A percentile compares a stretch with the other conserved stretches of the same genome.
phyloP scores from a whole-genome alignment of 2,797 vertebrate genomes.

The Aplochiton taeniatus region DNA sequence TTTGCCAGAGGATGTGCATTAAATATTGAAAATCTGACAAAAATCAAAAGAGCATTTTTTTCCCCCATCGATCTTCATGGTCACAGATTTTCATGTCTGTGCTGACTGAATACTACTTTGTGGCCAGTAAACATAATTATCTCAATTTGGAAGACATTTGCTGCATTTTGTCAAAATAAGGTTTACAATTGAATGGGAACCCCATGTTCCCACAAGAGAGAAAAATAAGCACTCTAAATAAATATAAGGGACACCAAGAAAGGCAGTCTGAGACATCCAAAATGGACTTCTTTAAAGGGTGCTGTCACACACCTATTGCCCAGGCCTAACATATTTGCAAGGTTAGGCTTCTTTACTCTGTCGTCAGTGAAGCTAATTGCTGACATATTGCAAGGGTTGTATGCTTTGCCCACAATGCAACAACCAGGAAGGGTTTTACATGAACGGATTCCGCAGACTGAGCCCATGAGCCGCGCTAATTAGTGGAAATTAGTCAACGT shows the following conservation, averaged over 20 bases:
- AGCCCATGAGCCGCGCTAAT: conserved; percentile 36
- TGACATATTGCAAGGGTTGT: conserved; percentile 40
- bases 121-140: conserved; percentile 78
- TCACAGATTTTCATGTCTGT: conserved; percentile 75
- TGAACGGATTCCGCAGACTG: conserved; percentile 55
- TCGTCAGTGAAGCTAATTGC: conserved; percentile 41
- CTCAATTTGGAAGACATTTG: conserved; percentile 71
- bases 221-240: too few relatives aligned
- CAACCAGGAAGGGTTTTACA: conserved; percentile 55
- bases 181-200: conserved; percentile 47
- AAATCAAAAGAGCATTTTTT: conserved; percentile 68
- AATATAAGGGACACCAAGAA: too few relatives aligned
- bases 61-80: conserved; percentile 39
- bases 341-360: conserved; percentile 33
- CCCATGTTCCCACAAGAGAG: conserved; percentile 37
- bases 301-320: conserved; percentile 5
- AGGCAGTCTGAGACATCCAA: conserved; percentile 1
- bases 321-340: conserved; percentile 38
- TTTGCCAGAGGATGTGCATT: conserved; percentile 72
- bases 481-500: conserved; percentile 35
- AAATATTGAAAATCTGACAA: conserved; percentile 76
- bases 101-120: conserved; percentile 60
- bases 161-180: conserved; percentile 33
- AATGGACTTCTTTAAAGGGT: conserved; percentile 21
- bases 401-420: conserved; percentile 35